Base-by-base conservation (phyloP, 2,888 invertebrate genomes). In the Acrocyrtus sp. region DNA sequence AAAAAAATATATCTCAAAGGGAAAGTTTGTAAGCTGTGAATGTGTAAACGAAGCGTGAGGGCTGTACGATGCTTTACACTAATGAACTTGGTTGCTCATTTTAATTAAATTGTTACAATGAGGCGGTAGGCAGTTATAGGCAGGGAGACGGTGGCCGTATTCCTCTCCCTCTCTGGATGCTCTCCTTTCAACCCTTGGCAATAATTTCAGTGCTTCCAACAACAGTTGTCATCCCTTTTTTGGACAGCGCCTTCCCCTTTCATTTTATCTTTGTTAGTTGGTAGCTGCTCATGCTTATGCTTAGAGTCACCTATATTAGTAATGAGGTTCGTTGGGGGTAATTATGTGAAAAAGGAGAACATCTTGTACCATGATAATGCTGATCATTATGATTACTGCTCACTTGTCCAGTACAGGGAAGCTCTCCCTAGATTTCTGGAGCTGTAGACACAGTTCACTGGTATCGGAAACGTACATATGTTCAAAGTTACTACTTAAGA, bases 61-160 rank as follows among this genome's bases (percentile, higher is more conserved):
- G 3, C 4, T 45, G 15, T 45, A n/a, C 39, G 27, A 43, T 56
- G 24, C 47, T 19, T 58, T 5, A 45, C 60, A 34, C 61, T 69
- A 69, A 69, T 69, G 68, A 69, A 69, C 67, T 68, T 27, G 58
- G 61, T 39, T 69, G 68, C 68, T 61, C 68, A 69, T 61, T 69
- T 69, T 69, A 61, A 69, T 69, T 69, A 69, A 69, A 69, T 69
- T 61, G 61, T 61, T 61, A 69, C 57, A 58, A 66, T 34, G 47
- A 48, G 54, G 22, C 17, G n/a, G 43, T 57, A n/a, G 43, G 39
- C 27, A 50, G 15, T 56, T 15, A 39, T 15, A 6, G 6, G 17
- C n/a, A 12, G 34, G 21, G 24, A 4, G 48, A 27, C 27, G 24
- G 51, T 53, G 53, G 27, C 10, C 19, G 24, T 50, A 26, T 17